phyloP scores from a whole-genome alignment of 2,888 invertebrate genomes.

The Trachelus troglodyta region DNA sequence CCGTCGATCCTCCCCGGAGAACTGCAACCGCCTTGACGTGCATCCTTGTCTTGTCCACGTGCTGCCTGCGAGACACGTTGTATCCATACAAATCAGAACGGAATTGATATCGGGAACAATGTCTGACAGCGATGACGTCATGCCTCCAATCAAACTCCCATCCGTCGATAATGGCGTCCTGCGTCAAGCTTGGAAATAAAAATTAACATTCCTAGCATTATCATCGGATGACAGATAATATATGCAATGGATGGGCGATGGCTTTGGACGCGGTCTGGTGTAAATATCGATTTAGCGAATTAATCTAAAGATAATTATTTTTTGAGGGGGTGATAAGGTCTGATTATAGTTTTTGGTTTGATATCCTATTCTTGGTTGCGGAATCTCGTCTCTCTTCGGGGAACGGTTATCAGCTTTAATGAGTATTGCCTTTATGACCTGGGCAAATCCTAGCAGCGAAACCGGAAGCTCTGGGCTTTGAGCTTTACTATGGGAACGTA shows the following conservation, averaged over 20 bases:
- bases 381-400: neutral
- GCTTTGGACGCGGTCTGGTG: neutral
- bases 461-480: no score
- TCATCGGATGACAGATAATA: neutral
- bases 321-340: neutral
- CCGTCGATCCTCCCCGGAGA: neutral
- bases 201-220: neutral
- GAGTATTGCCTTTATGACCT: neutral
- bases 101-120: neutral
- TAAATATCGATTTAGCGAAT: neutral
- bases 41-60: neutral
- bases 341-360: neutral
- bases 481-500: no score
- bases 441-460: no score
- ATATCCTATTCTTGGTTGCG: neutral
- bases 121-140: neutral
- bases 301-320: neutral
- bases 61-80: neutral
- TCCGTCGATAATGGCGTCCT: neutral
- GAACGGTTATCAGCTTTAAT: neutral
- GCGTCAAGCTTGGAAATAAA: neutral
- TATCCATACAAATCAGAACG: neutral
- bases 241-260: no score
- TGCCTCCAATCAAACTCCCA: neutral
- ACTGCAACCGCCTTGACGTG: neutral